Evolutionary conservation across 2,888 invertebrate genomes (phyloP).

Genomic region (Erebia aethiops): DNA sequence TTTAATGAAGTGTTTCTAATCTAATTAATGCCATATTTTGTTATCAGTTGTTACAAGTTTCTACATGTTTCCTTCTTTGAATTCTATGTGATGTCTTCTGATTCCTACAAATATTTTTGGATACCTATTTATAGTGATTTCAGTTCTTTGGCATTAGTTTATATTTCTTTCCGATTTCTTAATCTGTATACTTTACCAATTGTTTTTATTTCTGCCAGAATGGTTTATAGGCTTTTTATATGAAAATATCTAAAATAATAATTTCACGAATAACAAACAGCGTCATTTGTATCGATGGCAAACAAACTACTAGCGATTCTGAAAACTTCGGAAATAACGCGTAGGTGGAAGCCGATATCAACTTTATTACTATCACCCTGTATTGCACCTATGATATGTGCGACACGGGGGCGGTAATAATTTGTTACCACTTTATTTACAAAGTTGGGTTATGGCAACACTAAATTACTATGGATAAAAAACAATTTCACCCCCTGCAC

Average conservation of each 20-base stretch:
- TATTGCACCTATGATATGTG: conserved; percentile 82
- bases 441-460: conserved; percentile 70
- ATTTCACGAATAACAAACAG: conserved; percentile 21
- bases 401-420: conserved; percentile 59
- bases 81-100: no score
- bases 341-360: conserved; percentile 51
- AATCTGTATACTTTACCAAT: no score
- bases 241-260: neutral
- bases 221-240: neutral
- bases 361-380: conserved; percentile 76
- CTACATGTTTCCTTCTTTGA: no score
- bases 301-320: conserved; percentile 66
- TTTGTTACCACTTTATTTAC: conserved; percentile 78
- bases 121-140: no score
- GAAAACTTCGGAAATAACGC: conserved; percentile 65
- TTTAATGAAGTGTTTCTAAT: neutral
- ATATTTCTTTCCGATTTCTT: no score
- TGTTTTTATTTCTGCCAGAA: neutral
- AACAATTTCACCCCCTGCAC: conserved; percentile 54
- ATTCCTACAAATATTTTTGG: no score
- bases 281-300: conserved; percentile 43
- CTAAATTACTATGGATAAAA: conserved; percentile 64
- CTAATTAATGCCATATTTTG: neutral
- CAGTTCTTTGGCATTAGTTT: no score
- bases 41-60: no score